Evolutionary conservation across 2,797 vertebrate genomes (phyloP).

Genomic region (Emydoidea blandingii): DNA sequence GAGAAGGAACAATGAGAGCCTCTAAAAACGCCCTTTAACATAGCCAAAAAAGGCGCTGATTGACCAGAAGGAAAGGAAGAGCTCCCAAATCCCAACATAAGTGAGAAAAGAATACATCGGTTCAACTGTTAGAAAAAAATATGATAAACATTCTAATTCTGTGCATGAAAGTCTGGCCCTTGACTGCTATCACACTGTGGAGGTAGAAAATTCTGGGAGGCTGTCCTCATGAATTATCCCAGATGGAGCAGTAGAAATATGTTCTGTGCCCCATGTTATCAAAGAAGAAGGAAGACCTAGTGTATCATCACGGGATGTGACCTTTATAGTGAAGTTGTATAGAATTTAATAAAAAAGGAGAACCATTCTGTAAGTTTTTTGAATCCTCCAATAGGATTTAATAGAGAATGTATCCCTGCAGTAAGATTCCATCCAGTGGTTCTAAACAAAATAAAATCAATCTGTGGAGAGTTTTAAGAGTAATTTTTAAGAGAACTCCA

Average conservation of each 20-base stretch:
- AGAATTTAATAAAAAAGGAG: background rate
- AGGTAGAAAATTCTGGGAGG: background rate
- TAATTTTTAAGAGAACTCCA: background rate
- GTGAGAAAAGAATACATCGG: background rate
- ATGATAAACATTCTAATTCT: background rate
- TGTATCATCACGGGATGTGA: background rate
- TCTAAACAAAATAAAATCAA: background rate
- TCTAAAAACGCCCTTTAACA: background rate
- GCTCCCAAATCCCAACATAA: background rate
- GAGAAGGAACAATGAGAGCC: background rate
- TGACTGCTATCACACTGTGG: background rate
- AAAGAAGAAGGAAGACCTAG: background rate
- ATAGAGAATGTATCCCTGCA: background rate
- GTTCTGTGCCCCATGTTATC: background rate
- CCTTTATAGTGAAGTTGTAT: background rate
- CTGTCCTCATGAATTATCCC: background rate
- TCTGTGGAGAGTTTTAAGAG: background rate
- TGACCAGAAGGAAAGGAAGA: background rate
- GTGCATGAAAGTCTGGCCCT: background rate
- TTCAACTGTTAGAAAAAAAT: background rate
- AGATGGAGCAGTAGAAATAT: background rate
- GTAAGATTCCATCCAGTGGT: fast-evolving
- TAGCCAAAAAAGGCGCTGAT: background rate
- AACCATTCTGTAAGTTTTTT: background rate
- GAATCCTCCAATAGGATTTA: background rate